Conservation (phyloP, 2,113 vertebrate genomes). For the Ciconia maguari region DNA sequence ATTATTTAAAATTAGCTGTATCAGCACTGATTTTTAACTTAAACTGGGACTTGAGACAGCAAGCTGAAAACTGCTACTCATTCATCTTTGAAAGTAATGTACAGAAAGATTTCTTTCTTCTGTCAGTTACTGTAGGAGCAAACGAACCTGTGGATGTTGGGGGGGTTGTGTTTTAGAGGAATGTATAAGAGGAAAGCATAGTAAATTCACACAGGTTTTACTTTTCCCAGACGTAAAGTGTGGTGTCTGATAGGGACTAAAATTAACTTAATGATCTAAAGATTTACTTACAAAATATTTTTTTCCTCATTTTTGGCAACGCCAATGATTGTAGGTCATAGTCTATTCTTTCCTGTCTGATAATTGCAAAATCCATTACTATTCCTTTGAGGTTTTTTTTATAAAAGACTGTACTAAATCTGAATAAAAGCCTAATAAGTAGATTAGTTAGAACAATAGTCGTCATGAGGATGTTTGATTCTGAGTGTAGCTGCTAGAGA, state of each 20-base stretch:
- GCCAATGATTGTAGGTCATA: constrained; percentile 57
- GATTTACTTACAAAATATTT: background rate
- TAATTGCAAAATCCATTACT: constrained; percentile 72
- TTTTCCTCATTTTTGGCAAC: constrained; percentile 16
- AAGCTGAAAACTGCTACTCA: rapidly evolving
- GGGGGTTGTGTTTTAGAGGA: background rate
- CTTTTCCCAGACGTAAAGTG: background rate
- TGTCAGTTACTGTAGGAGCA: background rate
- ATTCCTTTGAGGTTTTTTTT: constrained; percentile 64
- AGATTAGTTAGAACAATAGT: constrained; percentile 79
- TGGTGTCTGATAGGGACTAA: background rate
- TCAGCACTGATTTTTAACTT: background rate
- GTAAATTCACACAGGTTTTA: background rate
- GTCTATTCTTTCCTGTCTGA: constrained; percentile 46
- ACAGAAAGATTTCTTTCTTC: background rate
- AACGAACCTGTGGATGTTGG: background rate
- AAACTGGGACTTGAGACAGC: background rate
- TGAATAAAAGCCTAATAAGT: constrained; percentile 80
- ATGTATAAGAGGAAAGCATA: background rate
- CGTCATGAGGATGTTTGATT: constrained; percentile 75
- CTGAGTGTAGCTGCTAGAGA: constrained; percentile 65
- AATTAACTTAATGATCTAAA: constrained; percentile 44
- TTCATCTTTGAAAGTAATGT: background rate
- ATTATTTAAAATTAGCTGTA: background rate
- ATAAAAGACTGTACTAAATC: constrained; percentile 68